phyloP scores from a whole-genome alignment of 2,797 vertebrate species.

The Erithacus rubecula region DNA sequence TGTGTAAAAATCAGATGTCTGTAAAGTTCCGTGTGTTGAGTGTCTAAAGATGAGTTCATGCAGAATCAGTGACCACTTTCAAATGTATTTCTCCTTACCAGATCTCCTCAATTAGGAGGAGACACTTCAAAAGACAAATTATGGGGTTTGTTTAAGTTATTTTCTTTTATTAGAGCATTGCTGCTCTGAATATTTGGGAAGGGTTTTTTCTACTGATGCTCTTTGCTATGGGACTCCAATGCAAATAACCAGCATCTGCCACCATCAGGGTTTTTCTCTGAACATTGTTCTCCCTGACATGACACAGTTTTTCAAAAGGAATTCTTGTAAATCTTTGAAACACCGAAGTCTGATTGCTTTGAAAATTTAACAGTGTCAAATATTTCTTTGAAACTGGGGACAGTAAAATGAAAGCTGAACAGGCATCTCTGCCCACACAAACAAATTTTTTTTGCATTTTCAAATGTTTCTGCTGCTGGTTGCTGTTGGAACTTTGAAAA shows the following conservation, averaged over 20 bases:
- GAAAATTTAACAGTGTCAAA: not conserved
- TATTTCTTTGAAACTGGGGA: not conserved
- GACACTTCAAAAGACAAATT: not conserved
- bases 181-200: not conserved
- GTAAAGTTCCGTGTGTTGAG: not conserved
- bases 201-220: not conserved
- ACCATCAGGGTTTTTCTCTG: not conserved
- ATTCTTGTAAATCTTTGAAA: not conserved
- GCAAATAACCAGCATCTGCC: not conserved
- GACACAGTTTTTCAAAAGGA: not conserved
- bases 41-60: not conserved
- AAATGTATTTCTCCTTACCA: not conserved
- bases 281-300: not conserved
- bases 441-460: not conserved
- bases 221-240: not conserved
- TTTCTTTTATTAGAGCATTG: not conserved
- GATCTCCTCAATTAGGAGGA: not conserved
- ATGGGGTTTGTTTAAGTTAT: not conserved
- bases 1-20: not conserved
- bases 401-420: slow-evolving; percentile 4
- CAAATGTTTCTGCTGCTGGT: not conserved
- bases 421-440: slow-evolving; percentile 1
- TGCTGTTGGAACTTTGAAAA: slow-evolving; percentile 14
- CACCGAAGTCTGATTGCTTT: not conserved
- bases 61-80: not conserved